Percentiles rank a stretch among this genome's conserved stretches.
These are phyloP conservation scores for Heteromyza rotundicornis DNA, from an alignment of 2,888 invertebrate genomes.

Conservation along the genomic window DNA sequence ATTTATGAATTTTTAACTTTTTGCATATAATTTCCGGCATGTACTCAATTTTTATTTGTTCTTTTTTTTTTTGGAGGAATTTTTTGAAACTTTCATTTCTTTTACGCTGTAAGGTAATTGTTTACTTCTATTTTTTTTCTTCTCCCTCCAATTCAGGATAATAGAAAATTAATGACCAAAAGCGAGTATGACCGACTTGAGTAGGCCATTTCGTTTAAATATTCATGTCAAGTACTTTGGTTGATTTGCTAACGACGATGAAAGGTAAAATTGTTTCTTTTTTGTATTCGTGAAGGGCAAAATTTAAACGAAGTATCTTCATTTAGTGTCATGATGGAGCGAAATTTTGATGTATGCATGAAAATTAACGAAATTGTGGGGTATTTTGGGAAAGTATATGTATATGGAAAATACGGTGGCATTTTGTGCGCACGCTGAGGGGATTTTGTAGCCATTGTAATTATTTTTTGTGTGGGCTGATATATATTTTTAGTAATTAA, in stretches of 20 bases:
- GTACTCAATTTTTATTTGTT: too few relatives aligned
- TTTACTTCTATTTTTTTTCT: background rate
- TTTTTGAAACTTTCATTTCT: background rate
- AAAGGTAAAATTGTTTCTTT: background rate
- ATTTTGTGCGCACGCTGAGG: too few relatives aligned
- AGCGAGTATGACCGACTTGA: background rate
- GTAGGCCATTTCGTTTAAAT: constrained; percentile 3
- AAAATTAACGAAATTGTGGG: too few relatives aligned
- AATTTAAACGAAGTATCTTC: background rate
- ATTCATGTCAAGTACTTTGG: constrained; percentile 1
- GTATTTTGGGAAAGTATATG: too few relatives aligned
- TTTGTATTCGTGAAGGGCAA: background rate
- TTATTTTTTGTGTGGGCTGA: too few relatives aligned
- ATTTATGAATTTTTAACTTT: background rate
- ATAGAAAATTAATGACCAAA: constrained; percentile 4
- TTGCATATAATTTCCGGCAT: background rate
- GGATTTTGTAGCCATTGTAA: too few relatives aligned
- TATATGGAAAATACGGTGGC: too few relatives aligned
- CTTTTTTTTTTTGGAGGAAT: background rate
- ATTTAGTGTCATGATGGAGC: background rate
- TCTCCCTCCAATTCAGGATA: background rate
- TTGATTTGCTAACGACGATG: background rate
- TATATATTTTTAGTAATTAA: too few relatives aligned
- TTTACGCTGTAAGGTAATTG: background rate
- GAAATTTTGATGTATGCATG: background rate